Percentiles rank a stretch among this genome's conserved stretches.
Conservation (phyloP, 2,113 vertebrate species). For the Hydrochoerus hydrochaeris region DNA sequence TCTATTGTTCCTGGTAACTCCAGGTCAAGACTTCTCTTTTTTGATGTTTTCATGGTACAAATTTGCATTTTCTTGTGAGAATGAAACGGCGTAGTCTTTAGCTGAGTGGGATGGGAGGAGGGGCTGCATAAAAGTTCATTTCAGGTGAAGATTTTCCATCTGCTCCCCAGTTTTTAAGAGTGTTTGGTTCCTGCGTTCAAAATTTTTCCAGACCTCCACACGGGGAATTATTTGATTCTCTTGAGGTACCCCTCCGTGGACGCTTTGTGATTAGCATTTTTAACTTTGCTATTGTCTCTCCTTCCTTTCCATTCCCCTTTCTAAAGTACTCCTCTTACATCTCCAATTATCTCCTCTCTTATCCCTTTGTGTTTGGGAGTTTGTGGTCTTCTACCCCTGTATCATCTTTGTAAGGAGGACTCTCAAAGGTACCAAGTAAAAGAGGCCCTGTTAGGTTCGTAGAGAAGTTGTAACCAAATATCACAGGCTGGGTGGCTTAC, state of each 20-base stretch:
- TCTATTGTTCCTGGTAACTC: not conserved
- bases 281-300: not conserved
- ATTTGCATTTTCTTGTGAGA: not conserved
- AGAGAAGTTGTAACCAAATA: not conserved
- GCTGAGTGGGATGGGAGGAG: not conserved
- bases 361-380: not conserved
- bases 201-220: not conserved
- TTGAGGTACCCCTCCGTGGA: not conserved
- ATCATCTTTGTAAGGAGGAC: not conserved
- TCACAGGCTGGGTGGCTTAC: not conserved
- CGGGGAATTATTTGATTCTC: not conserved
- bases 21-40: not conserved
- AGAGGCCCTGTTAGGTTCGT: not conserved
- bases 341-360: not conserved
- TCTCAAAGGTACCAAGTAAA: not conserved
- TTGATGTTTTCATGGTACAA: not conserved
- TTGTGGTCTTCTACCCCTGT: not conserved
- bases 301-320: not conserved
- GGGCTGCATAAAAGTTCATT: not conserved
- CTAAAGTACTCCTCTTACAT: not conserved
- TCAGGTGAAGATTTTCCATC: not conserved
- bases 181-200: not conserved
- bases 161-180: not conserved
- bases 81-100: not conserved
- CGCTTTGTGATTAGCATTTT: not conserved